Conservation (phyloP, 2,888 invertebrate genomes). For the Oeneis ivallda region DNA sequence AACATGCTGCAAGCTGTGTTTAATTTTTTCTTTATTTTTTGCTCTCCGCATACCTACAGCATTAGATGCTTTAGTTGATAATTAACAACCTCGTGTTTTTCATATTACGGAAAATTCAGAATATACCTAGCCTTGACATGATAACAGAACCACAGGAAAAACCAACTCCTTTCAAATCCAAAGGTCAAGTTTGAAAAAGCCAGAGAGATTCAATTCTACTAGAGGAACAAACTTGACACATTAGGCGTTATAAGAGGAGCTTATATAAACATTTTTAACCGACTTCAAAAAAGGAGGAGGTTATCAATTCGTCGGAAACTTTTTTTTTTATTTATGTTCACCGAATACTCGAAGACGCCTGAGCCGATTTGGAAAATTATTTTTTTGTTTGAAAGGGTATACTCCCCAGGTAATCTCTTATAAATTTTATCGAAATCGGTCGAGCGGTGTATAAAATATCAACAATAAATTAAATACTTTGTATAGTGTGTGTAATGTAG, state of each 20-base stretch:
- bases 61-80: not conserved
- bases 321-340: no score
- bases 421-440: no score
- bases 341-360: no score
- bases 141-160: constrained; percentile 6
- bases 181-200: constrained; percentile 11
- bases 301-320: no score
- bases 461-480: no score
- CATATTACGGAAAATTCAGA: constrained; percentile 6
- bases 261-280: no score
- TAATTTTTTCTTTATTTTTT: constrained; percentile 1
- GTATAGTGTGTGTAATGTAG: no score
- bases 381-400: no score
- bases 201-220: not conserved
- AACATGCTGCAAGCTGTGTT: not conserved
- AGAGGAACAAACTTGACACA: not conserved
- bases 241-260: not conserved
- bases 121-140: constrained; percentile 16
- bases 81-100: constrained; percentile 14
- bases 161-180: not conserved
- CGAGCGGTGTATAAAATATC: no score
- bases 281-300: no score
- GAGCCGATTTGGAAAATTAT: no score
- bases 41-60: constrained; percentile 6
- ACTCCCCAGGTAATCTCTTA: no score